A percentile compares a stretch with the other conserved stretches of the same genome.
These are phyloP conservation scores for Cranoglanis bouderius DNA, from an alignment of 2,113 vertebrate genomes.

Conservation along the genomic window DNA sequence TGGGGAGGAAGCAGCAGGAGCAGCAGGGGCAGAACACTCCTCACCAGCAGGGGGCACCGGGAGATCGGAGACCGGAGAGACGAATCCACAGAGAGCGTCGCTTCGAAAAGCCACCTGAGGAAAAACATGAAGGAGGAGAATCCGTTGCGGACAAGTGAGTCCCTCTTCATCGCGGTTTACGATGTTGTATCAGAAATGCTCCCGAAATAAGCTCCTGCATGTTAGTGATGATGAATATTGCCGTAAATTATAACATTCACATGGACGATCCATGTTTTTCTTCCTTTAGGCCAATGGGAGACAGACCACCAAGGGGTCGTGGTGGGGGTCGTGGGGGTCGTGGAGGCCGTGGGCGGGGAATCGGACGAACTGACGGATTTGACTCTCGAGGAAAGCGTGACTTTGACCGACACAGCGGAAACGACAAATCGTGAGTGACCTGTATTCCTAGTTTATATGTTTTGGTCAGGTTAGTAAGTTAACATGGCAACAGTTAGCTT, in stretches of 20 bases:
- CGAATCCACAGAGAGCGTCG: constrained; percentile 91
- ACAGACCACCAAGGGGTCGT: constrained; percentile 88
- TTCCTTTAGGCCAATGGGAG: constrained; percentile 79
- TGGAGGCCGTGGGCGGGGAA: constrained; percentile 87
- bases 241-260: neutral
- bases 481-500: neutral
- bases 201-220: neutral
- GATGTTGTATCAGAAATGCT: neutral
- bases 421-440: constrained; percentile 90
- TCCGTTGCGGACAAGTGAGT: constrained; percentile 93
- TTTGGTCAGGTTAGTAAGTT: neutral
- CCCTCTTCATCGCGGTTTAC: neutral
- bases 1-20: constrained; percentile 92
- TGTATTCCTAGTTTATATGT: neutral
- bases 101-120: constrained; percentile 87
- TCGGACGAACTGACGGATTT: constrained; percentile 91
- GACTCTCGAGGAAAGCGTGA: constrained; percentile 96
- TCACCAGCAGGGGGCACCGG: constrained; percentile 77
- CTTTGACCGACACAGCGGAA: constrained; percentile 96
- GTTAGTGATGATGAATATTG: neutral
- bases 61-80: constrained; percentile 88
- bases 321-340: constrained; percentile 83
- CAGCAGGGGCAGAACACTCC: constrained; percentile 73
- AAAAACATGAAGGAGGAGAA: constrained; percentile 90
- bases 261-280: neutral